These are phyloP conservation scores for Napeogenes sylphis DNA, from an alignment of 2,888 invertebrate species.

Conservation along the genomic window DNA sequence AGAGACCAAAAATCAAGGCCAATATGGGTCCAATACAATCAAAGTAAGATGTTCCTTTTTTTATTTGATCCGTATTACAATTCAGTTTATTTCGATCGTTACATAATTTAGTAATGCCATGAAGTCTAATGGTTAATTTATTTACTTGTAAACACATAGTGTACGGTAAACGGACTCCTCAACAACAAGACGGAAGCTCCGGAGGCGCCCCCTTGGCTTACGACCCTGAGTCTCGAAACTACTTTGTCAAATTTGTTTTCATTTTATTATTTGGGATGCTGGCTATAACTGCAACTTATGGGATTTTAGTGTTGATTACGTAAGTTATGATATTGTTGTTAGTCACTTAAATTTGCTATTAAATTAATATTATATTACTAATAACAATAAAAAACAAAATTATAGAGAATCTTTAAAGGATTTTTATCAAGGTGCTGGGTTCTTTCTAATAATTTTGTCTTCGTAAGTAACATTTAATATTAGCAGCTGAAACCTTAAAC, in stretches of 20 bases:
- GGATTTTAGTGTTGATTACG: slow-evolving; percentile 21
- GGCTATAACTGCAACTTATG: slow-evolving; percentile 22
- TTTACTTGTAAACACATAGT: slow-evolving; percentile 1
- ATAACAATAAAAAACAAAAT: neutral
- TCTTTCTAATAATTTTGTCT: slow-evolving; percentile 16
- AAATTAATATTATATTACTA: neutral
- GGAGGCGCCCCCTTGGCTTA: slow-evolving; percentile 32
- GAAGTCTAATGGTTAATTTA: too few species aligned
- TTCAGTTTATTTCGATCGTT: too few species aligned
- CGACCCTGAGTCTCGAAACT: slow-evolving; percentile 39
- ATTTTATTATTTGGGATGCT: slow-evolving; percentile 33
- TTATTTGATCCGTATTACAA: too few species aligned
- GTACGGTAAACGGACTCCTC: neutral
- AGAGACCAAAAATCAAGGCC: slow-evolving; percentile 7
- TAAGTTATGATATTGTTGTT: slow-evolving; percentile 17
- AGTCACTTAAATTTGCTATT: neutral
- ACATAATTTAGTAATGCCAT: too few species aligned
- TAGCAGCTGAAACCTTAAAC: neutral
- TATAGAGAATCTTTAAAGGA: slow-evolving; percentile 20
- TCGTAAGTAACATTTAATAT: slow-evolving; percentile 23
- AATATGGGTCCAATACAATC: slow-evolving; percentile 25
- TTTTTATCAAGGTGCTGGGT: slow-evolving; percentile 11
- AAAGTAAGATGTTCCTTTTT: slow-evolving; percentile 13
- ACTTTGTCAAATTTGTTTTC: slow-evolving; percentile 34
- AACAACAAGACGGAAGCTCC: slow-evolving; percentile 10